phyloP scores from a whole-genome alignment of 2,888 invertebrate genomes.

The Patella pellucida region DNA sequence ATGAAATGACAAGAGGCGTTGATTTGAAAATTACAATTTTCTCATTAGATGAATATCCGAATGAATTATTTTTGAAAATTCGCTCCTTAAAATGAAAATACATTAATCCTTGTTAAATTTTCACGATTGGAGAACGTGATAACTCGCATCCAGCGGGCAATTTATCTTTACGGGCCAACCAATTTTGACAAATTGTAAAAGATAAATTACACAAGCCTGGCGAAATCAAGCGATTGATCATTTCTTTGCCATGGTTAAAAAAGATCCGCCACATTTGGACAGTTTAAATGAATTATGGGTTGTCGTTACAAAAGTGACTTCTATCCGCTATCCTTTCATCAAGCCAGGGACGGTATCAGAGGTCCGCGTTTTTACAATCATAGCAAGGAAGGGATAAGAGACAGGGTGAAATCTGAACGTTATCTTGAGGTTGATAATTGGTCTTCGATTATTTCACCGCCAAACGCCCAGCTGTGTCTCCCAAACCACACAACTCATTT shows the following conservation, averaged over 20 bases:
- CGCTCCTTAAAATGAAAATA: not conserved
- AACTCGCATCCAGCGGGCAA: not conserved
- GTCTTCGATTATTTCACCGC: not conserved
- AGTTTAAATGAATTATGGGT: not conserved
- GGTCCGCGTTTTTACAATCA: not conserved
- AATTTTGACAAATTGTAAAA: not conserved
- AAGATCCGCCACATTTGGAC: constrained; percentile 7
- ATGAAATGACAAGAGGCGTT: constrained; percentile 5
- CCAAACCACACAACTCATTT: constrained; percentile 7
- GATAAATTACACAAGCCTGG: constrained; percentile 2
- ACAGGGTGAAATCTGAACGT: not conserved
- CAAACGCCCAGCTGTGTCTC: not conserved
- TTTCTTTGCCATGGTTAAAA: not conserved
- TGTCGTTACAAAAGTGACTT: constrained; percentile 7
- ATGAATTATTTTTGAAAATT: constrained; percentile 8
- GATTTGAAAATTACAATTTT: not conserved
- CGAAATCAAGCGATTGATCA: not conserved
- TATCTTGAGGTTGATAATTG: constrained; percentile 11
- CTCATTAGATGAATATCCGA: constrained; percentile 10
- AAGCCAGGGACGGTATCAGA: not conserved
- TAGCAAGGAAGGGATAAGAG: not conserved
- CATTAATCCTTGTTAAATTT: constrained; percentile 7
- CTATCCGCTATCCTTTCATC: not conserved
- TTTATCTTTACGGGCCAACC: not conserved
- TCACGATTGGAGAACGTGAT: not conserved